These are phyloP conservation scores for Neopipo cinnamomea DNA, from an alignment of 2,113 vertebrate genomes.

Conservation along the genomic window DNA sequence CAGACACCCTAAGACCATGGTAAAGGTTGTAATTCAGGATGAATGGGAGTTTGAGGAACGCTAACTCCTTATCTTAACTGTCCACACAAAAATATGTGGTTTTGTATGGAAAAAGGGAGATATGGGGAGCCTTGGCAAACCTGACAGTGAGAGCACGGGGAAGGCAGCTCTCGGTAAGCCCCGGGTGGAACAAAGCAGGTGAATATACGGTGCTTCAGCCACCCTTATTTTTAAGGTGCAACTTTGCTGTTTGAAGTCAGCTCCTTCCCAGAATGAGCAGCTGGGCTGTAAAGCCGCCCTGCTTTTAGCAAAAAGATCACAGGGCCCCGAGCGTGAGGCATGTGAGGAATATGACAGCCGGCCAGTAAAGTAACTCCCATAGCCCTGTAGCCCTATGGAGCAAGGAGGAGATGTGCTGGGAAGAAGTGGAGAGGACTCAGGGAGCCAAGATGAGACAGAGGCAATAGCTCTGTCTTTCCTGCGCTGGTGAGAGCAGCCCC, in stretches of 20 bases:
- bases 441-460: background rate
- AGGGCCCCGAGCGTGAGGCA: background rate
- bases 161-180: background rate
- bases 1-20: background rate
- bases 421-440: background rate
- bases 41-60: background rate
- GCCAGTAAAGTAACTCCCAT: background rate
- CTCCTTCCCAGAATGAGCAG: constrained; percentile 35
- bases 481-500: background rate
- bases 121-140: background rate
- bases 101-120: background rate
- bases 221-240: background rate
- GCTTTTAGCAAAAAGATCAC: constrained; percentile 45
- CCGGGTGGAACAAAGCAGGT: background rate
- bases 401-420: background rate
- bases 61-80: background rate
- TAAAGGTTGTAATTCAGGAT: background rate
- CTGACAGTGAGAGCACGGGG: background rate
- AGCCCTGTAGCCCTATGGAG: background rate
- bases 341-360: constrained; percentile 1
- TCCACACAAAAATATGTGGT: background rate
- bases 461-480: background rate
- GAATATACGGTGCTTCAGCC: background rate
- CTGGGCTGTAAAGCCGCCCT: constrained; percentile 38
- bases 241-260: constrained; percentile 25